Evolutionary conservation across 2,113 vertebrate genomes (phyloP), one percentile per base, ranked within the genome.

Genomic region (Carassius carassius): DNA sequence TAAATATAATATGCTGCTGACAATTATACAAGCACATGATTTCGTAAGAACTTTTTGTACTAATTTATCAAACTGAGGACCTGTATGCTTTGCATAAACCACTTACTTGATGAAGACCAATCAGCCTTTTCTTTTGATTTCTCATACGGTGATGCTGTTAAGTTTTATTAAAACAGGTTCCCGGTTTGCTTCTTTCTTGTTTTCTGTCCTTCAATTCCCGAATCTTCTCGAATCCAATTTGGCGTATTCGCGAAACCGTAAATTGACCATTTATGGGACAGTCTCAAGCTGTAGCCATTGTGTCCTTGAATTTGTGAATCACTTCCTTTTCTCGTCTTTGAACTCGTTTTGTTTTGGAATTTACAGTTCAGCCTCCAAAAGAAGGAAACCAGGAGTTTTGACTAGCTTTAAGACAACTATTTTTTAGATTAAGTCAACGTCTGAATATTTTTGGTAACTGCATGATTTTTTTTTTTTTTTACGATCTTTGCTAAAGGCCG

Each of bases 11-110:
- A 93, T 93, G 92, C 93, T 94, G 92, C 93, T 93, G 92, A 89
- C 92, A 89, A 93, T 90, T 89, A 90, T 86, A 94, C 89, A 95
- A 95, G 95, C 94, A 95, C 94, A 95, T 93, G 92, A 91, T 93
- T 94, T 94, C 91, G 91, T 93, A 91, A 80, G 62, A 16, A 92
- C 85, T 87, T 94, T 90, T 94, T 93, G 82, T 94, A 94, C 91
- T 90, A 86, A 72, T 93, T 92, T 90, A 80, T 91, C 84, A 86
- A 91, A 89, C 86, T 72, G 90, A 92, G 89, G 90, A 92, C 87
- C 90, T 87, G 80, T 89, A 63, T 74, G 87, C 92, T 92, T 85
- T 87, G 89, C 89, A 91, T 87, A 70, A 90, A 85, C 86, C 86
- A 83, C 85, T 84, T 82, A 89, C 85, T 89, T 70, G 75, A 87